Evolutionary conservation across 2,888 invertebrate genomes (phyloP).

Genomic region (Andrena fulva): DNA sequence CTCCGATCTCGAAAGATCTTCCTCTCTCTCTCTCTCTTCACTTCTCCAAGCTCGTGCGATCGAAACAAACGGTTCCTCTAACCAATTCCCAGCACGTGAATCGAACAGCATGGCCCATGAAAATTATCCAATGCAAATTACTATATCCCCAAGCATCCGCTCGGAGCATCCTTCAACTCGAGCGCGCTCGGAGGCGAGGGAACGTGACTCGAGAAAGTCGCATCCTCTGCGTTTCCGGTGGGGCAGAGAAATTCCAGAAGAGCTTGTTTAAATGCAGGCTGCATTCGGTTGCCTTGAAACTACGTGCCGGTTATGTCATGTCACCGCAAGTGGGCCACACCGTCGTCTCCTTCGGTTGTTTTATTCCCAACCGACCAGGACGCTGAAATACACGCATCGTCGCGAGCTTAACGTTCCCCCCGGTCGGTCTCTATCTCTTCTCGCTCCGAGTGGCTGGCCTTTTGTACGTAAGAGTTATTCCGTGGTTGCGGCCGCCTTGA

Average conservation of each 20-base stretch:
- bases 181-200: background rate
- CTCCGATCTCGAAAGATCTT: conserved; percentile 53
- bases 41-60: conserved; percentile 32
- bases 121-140: no score
- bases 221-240: conserved; percentile 2
- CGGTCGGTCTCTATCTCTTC: conserved; percentile 46
- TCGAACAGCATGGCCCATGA: no score
- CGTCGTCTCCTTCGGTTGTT: conserved; percentile 35
- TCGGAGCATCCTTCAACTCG: background rate
- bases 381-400: conserved; percentile 31
- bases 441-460: conserved; percentile 31
- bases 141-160: background rate
- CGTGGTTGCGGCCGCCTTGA: conserved; percentile 42
- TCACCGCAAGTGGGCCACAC: conserved; percentile 73
- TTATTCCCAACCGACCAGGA: conserved; percentile 34
- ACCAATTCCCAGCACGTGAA: no score
- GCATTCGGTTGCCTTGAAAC: conserved; percentile 48
- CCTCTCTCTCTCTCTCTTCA: conserved; percentile 32
- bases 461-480: conserved; percentile 44
- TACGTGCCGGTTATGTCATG: conserved; percentile 73
- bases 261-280: conserved; percentile 58
- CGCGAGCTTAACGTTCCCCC: conserved; percentile 34
- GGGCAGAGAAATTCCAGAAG: conserved; percentile 15
- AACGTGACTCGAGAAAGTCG: conserved; percentile 7
- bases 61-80: conserved; percentile 42